Conservation (phyloP, 2,797 vertebrate genomes). For the Propithecus perrieri region DNA sequence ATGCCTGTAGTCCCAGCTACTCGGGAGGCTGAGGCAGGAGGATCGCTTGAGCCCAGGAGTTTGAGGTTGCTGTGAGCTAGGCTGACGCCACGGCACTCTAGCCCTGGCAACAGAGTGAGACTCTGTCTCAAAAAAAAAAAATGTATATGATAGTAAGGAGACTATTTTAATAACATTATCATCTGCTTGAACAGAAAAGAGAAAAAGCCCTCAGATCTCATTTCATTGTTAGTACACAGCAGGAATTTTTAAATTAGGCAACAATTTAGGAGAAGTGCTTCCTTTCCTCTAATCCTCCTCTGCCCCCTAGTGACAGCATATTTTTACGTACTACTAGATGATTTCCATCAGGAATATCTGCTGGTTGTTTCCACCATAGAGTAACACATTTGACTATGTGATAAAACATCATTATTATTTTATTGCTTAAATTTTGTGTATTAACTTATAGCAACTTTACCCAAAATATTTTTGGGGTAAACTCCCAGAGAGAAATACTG, state of each 20-base stretch:
- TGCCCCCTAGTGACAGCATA: conserved; percentile 72
- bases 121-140: too few species aligned
- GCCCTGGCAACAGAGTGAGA: too few species aligned
- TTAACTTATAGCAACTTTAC: not conserved
- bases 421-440: not conserved
- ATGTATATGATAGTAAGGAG: conserved; percentile 12
- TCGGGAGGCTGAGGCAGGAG: too few species aligned
- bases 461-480: conserved; percentile 47
- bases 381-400: not conserved
- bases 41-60: too few species aligned
- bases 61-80: too few species aligned
- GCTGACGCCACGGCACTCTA: too few species aligned
- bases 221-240: conserved; percentile 46
- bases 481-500: conserved; percentile 1
- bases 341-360: not conserved
- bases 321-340: not conserved
- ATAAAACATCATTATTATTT: not conserved
- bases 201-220: not conserved
- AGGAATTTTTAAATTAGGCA: conserved; percentile 39
- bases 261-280: not conserved
- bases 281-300: conserved; percentile 36
- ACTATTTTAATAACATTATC: conserved; percentile 67
- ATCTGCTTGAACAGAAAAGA: conserved; percentile 42
- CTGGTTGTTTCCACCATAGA: not conserved
- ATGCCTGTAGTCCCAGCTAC: too few species aligned